Evolutionary conservation across 2,797 vertebrate genomes (phyloP).

Genomic region (Synaphobranchus kaupii): DNA sequence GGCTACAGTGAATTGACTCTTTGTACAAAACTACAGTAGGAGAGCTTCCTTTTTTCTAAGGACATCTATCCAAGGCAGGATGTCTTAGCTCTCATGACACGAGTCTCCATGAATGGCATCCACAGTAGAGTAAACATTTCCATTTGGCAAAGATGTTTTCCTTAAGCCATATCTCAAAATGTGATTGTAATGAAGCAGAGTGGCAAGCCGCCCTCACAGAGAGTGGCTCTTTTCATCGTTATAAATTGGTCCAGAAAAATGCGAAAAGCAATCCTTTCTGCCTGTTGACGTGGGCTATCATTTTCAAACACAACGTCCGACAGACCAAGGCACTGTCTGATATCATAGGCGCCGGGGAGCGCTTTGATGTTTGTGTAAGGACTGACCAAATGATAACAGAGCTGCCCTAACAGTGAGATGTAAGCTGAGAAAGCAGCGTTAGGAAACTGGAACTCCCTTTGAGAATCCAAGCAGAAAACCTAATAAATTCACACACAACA

Average conservation of each 20-base stretch:
- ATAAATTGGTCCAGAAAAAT: slow-evolving; percentile 40
- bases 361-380: slow-evolving; percentile 60
- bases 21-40: not conserved
- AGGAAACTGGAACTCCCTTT: not conserved
- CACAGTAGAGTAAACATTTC: not conserved
- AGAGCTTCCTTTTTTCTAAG: not conserved
- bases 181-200: not conserved
- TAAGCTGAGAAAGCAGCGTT: not conserved
- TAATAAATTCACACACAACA: not conserved
- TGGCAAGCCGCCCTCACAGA: not conserved
- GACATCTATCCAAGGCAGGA: not conserved
- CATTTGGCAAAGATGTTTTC: not conserved
- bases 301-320: slow-evolving; percentile 74
- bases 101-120: not conserved
- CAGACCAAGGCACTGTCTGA: slow-evolving; percentile 63
- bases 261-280: slow-evolving; percentile 51
- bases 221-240: not conserved
- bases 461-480: not conserved
- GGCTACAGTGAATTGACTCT: not conserved
- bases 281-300: slow-evolving; percentile 62
- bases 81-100: not conserved
- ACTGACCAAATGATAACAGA: slow-evolving; percentile 53
- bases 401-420: slow-evolving; percentile 45
- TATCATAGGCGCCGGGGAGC: slow-evolving; percentile 63
- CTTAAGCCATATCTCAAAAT: not conserved